These are phyloP conservation scores for Yponomeuta evonymella DNA, from an alignment of 2,888 invertebrate genomes.

Conservation along the genomic window DNA sequence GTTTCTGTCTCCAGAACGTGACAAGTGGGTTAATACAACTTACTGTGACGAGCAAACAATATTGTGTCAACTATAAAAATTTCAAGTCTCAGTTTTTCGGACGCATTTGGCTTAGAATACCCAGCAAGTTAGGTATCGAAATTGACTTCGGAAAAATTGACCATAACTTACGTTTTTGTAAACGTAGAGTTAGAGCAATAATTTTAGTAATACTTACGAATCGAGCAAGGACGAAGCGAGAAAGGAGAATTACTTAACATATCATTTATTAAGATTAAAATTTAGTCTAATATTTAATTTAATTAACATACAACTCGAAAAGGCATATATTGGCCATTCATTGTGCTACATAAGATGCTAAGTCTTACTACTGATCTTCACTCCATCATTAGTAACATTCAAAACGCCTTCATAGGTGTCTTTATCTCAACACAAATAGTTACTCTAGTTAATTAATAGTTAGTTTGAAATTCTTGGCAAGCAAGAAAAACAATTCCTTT, in stretches of 20 bases:
- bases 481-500: no score
- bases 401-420: no score
- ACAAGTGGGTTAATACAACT: no score
- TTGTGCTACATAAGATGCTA: not conserved
- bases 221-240: constrained; percentile 36
- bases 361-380: not conserved
- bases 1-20: no score
- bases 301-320: not conserved
- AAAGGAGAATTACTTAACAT: constrained; percentile 19
- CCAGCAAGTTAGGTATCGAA: not conserved
- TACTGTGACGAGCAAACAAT: not conserved
- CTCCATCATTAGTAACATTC: not conserved
- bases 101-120: not conserved
- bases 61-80: constrained; percentile 36
- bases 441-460: no score
- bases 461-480: no score
- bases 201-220: constrained; percentile 26
- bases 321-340: constrained; percentile 12
- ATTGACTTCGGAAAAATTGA: not conserved
- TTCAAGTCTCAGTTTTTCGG: constrained; percentile 44
- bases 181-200: not conserved
- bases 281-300: constrained; percentile 3
- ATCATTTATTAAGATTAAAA: not conserved
- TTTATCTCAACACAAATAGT: no score
- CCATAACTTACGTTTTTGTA: constrained; percentile 10